These are phyloP conservation scores for Novumbra hubbsi DNA, from an alignment of 2,797 vertebrate species.

Conservation along the genomic window DNA sequence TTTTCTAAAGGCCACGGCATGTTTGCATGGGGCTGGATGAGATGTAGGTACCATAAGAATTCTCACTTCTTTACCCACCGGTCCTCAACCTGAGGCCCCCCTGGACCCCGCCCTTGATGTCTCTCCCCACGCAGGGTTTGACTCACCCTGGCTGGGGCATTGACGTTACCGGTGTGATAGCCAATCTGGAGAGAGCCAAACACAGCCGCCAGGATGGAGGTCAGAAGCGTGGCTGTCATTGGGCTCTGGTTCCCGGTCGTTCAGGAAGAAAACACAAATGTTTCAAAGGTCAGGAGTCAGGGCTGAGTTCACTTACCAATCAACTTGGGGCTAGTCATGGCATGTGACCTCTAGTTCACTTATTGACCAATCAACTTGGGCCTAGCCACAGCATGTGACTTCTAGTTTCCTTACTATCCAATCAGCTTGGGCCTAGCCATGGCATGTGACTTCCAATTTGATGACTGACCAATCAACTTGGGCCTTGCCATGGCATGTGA, in stretches of 20 bases:
- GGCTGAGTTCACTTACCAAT: neutral
- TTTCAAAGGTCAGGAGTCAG: neutral
- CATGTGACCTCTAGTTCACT: neutral
- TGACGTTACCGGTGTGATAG: conserved; percentile 80
- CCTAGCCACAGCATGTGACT: neutral
- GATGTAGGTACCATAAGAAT: conserved; percentile 24
- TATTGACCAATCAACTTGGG: conserved; percentile 1
- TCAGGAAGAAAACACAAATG: neutral
- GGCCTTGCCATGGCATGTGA: neutral
- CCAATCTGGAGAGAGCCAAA: conserved; percentile 79
- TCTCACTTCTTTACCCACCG: conserved; percentile 7
- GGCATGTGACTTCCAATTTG: neutral
- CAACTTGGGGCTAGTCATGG: neutral
- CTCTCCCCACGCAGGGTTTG: neutral
- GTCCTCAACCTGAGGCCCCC: neutral
- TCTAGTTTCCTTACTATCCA: neutral
- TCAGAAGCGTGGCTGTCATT: conserved; percentile 69
- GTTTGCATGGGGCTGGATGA: conserved; percentile 44
- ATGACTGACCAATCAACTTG: neutral
- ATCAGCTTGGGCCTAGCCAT: neutral
- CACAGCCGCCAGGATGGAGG: conserved; percentile 72
- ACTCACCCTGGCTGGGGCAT: conserved; percentile 76
- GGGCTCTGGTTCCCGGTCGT: conserved; percentile 52
- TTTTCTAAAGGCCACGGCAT: conserved; percentile 49
- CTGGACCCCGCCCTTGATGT: conserved; percentile 64